These are phyloP conservation scores for Drosophila kokeensis DNA, from an alignment of 2,888 invertebrate genomes.

Conservation along the genomic window DNA sequence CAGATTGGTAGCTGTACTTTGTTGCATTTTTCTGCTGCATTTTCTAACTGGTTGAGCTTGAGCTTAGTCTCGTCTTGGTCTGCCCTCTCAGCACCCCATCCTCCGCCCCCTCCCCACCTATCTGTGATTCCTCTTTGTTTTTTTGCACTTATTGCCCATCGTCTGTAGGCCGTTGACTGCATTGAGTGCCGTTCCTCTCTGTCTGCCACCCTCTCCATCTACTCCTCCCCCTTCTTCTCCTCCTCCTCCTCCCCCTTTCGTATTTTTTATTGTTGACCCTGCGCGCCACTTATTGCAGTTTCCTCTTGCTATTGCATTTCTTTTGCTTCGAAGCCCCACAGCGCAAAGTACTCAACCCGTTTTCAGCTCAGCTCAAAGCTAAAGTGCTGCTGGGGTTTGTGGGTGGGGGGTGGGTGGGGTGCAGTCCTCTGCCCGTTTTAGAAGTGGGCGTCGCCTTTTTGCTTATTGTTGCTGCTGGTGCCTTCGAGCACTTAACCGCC, in stretches of 20 bases:
- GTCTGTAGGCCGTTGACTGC: slow-evolving; percentile 78
- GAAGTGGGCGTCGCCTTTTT: slow-evolving; percentile 64
- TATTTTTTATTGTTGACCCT: slow-evolving; percentile 75
- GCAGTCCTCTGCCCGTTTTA: slow-evolving; percentile 7
- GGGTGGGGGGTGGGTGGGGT: slow-evolving; percentile 7
- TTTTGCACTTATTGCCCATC: slow-evolving; percentile 49
- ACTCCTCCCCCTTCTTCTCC: slow-evolving; percentile 1
- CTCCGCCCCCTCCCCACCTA: not conserved
- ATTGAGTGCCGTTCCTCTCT: slow-evolving; percentile 72
- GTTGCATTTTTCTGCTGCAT: slow-evolving; percentile 76
- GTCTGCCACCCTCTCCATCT: slow-evolving; percentile 33
- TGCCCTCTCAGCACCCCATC: not conserved
- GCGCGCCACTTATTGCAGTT: slow-evolving; percentile 81
- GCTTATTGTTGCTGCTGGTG: slow-evolving; percentile 55
- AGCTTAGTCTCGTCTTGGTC: slow-evolving; percentile 64
- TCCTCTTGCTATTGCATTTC: slow-evolving; percentile 72
- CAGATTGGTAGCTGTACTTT: slow-evolving; percentile 78
- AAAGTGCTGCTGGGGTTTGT: slow-evolving; percentile 22
- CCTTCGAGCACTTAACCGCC: slow-evolving; percentile 80
- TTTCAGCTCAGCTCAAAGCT: slow-evolving; percentile 46
- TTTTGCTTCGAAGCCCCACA: slow-evolving; percentile 80
- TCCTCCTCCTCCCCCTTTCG: slow-evolving; percentile 6
- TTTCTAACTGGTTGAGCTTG: slow-evolving; percentile 75
- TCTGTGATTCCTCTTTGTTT: slow-evolving; percentile 37
- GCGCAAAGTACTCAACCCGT: slow-evolving; percentile 73